Percentiles rank a stretch among this genome's conserved stretches.
Evolutionary conservation across 2,113 vertebrate genomes (phyloP).

Genomic region (Cheirogaleus medius): DNA sequence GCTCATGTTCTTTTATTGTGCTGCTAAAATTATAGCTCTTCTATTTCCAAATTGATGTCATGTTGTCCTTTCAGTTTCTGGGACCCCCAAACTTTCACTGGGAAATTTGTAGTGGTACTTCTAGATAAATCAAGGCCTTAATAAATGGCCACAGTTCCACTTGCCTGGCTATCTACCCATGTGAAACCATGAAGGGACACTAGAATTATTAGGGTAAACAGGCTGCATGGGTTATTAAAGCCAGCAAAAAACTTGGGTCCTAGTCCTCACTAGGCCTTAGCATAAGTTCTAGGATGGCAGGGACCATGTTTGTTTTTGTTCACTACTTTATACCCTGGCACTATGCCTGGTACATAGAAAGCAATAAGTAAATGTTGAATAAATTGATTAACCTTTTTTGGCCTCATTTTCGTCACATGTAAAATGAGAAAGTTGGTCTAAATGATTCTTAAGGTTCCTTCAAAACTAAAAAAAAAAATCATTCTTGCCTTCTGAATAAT

Average conservation of each 20-base stretch:
- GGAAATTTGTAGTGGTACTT: background rate
- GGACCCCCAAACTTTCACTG: background rate
- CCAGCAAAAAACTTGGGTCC: background rate
- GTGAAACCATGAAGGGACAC: conserved; percentile 3
- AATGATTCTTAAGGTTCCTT: background rate
- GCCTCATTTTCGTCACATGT: conserved; percentile 20
- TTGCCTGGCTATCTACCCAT: background rate
- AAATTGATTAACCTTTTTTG: background rate
- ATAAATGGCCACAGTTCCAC: background rate
- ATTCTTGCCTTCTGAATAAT: background rate
- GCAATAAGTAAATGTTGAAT: conserved; percentile 30
- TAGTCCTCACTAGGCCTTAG: background rate
- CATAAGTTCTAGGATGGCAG: background rate
- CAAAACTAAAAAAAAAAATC: background rate
- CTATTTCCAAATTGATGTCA: background rate
- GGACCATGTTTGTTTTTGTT: background rate
- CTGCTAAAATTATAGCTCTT: conserved; percentile 10
- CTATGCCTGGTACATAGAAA: background rate
- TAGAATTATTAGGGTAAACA: conserved; percentile 23
- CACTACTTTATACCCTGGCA: background rate
- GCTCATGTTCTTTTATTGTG: background rate
- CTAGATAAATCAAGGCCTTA: conserved; percentile 31
- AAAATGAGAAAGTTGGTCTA: background rate
- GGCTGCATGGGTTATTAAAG: background rate
- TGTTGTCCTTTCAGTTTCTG: conserved; percentile 6